These are phyloP conservation scores for Bruchidius siliquastri DNA, from an alignment of 2,888 invertebrate species.

Conservation along the genomic window DNA sequence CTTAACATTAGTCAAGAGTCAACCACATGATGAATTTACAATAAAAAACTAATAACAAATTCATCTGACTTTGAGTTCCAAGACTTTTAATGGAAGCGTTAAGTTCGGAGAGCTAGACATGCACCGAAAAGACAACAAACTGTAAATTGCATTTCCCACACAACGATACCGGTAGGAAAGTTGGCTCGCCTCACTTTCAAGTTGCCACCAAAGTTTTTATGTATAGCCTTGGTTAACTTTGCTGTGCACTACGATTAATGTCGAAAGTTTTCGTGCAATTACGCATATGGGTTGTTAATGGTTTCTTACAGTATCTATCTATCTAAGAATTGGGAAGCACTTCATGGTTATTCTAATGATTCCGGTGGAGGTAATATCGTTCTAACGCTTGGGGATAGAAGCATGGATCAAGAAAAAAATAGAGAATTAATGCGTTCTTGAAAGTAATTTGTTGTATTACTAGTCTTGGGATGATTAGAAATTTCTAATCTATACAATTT, in stretches of 20 bases:
- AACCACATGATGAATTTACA: too few species aligned
- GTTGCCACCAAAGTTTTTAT: background rate
- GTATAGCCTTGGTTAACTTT: background rate
- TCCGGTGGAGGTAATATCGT: too few species aligned
- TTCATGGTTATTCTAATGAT: too few species aligned
- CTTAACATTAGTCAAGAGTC: too few species aligned
- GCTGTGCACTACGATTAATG: background rate
- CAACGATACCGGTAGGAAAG: background rate
- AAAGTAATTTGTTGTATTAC: too few species aligned
- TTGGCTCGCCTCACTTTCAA: background rate
- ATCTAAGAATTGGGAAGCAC: too few species aligned
- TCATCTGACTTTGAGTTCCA: background rate
- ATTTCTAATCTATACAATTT: too few species aligned
- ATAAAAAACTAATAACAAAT: background rate
- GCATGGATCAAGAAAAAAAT: too few species aligned
- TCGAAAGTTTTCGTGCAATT: background rate
- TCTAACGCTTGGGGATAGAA: too few species aligned
- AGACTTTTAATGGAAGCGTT: background rate
- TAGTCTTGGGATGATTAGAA: too few species aligned
- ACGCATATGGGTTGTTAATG: background rate
- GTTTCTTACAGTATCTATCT: too few species aligned
- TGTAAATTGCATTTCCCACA: background rate
- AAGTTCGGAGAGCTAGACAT: background rate
- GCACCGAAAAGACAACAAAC: background rate
- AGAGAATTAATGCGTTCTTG: too few species aligned